A percentile compares a stretch with the other conserved stretches of the same genome.
Conservation (phyloP, 2,113 vertebrate genomes). For the Tursiops truncatus region DNA sequence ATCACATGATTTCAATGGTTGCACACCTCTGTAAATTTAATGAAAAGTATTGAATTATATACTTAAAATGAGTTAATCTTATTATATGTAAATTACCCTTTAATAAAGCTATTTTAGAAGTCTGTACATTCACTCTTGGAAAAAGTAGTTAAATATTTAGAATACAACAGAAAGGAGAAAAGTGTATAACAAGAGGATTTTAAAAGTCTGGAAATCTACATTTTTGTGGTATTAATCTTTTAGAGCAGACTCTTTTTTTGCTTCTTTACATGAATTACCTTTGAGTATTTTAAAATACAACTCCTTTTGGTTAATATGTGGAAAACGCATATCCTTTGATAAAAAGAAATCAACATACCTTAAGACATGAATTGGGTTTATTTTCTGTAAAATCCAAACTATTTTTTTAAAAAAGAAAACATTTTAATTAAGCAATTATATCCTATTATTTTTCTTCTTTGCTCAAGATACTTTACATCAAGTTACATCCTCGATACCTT, state of each 20-base stretch:
- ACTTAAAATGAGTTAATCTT: background rate
- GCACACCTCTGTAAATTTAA: background rate
- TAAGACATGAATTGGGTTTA: background rate
- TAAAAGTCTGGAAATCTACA: background rate
- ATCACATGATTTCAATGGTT: background rate
- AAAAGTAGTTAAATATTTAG: background rate
- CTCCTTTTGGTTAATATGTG: background rate
- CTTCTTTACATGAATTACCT: background rate
- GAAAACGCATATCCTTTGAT: background rate
- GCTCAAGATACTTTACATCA: background rate
- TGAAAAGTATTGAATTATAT: background rate
- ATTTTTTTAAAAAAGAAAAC: background rate
- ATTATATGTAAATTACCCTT: background rate
- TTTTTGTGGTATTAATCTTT: background rate
- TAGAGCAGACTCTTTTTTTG: background rate
- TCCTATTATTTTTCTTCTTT: background rate
- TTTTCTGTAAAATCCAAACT: background rate
- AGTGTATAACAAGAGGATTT: background rate
- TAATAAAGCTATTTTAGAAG: background rate
- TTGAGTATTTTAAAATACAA: background rate
- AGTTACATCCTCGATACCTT: background rate
- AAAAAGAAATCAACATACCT: background rate
- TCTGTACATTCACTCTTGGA: background rate
- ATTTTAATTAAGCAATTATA: background rate
- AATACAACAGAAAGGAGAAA: background rate